phyloP scores from a whole-genome alignment of 1,140 invertebrate genomes.

The Dryas iulia region DNA sequence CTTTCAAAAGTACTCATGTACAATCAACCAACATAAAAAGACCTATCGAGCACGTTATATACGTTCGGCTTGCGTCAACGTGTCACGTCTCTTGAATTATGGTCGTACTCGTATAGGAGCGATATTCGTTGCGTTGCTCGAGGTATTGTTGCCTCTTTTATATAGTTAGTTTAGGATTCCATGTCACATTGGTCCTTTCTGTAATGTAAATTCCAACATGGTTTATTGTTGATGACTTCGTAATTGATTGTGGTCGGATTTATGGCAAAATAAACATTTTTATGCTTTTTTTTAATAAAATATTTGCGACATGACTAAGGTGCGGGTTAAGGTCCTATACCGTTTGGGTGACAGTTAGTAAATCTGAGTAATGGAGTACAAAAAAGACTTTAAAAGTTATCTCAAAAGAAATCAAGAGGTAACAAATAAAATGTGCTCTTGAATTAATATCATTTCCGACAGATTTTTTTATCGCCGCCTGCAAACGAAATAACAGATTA shows the following conservation, averaged over 20 bases:
- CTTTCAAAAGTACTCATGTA: slow-evolving; percentile 73
- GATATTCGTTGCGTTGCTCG: slow-evolving; percentile 53
- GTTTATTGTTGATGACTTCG: slow-evolving; percentile 64
- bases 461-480: slow-evolving; percentile 13
- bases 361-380: slow-evolving; percentile 33
- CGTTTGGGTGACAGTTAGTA: slow-evolving; percentile 32
- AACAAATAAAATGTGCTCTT: slow-evolving; percentile 25
- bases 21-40: slow-evolving; percentile 47
- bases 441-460: slow-evolving; percentile 22
- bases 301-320: slow-evolving; percentile 45
- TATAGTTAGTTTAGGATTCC: slow-evolving; percentile 67
- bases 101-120: slow-evolving; percentile 25
- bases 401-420: slow-evolving; percentile 16
- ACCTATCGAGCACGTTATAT: slow-evolving; percentile 38
- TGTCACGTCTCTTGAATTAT: slow-evolving; percentile 41
- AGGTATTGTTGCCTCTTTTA: slow-evolving; percentile 62
- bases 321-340: slow-evolving; percentile 14
- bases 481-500: slow-evolving; percentile 3
- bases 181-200: slow-evolving; percentile 57
- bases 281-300: slow-evolving; percentile 37
- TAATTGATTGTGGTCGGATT: slow-evolving; percentile 68
- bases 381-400: slow-evolving; percentile 30
- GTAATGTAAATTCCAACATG: slow-evolving; percentile 63
- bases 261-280: slow-evolving; percentile 51
- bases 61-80: slow-evolving; percentile 29